Base-by-base conservation (phyloP, 1,140 invertebrate species). In the Pemphigus obesinymphae region DNA sequence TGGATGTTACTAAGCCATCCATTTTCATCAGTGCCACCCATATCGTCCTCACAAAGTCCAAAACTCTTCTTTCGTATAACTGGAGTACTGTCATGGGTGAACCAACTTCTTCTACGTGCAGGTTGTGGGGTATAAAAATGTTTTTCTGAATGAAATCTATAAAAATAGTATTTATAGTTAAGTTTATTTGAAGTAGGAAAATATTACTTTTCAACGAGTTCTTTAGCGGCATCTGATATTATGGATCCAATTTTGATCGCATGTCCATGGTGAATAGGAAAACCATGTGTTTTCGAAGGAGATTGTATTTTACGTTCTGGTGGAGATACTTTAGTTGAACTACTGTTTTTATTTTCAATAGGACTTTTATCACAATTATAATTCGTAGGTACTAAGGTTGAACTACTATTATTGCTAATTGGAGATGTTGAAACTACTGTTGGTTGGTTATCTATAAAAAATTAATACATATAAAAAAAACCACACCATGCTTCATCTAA, bases 261-360 rank as follows among this genome's bases (percentile, higher is more conserved):
- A 45, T 80, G 76, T 45, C 76, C 76, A n/a, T 80, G 76, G 8
- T 80, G 76, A 31, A 80, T 63, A 4, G 76, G 55, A 31, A 80
- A 80, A 40, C 55, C 55, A 31, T 73, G 70, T 31, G 50, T 17
- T 45, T 80, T 80, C 31, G 76, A 80, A 63, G 75, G 75, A 8
- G 76, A 80, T 45, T 80, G 76, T n/a, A 34, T 43, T 80, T 80
- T 80, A 15, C 76, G 76, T 80, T 80, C 76, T 13, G 76, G 76
- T 31, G 55, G 26, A 29, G 55, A 80, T 61, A 31, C 37, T 80
- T 80, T 80, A 8, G 55, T 6, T 10, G 40, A 63, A 31, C 23
- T 61, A 45, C 15, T 55, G 6, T n/a, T 40, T 29, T 34, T 76
- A 26, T 13, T 80, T 3, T 78, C 53, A 40, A 43, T 78, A 40